phyloP scores from a whole-genome alignment of 2,113 vertebrate genomes.

The Triplophysa siluroides region DNA sequence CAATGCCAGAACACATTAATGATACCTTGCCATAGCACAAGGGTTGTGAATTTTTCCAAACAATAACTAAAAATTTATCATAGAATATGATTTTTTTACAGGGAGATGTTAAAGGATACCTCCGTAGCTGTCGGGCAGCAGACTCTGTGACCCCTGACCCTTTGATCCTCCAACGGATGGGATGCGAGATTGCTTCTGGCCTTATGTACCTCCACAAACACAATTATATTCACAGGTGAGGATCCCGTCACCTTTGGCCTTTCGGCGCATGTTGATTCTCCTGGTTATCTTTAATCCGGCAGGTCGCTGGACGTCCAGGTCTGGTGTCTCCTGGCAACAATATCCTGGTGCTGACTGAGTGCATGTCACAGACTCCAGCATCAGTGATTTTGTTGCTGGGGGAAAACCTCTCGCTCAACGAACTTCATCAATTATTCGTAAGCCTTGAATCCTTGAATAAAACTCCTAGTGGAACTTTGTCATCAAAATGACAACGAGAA shows the following conservation, averaged over 20 bases:
- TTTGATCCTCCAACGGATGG: conserved; percentile 92
- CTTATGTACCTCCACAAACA: conserved; percentile 91
- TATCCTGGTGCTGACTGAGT: conserved; percentile 99
- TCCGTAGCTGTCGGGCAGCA: conserved; percentile 82
- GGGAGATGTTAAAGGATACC: conserved; percentile 96
- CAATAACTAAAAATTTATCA: no score
- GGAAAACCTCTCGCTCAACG: conserved; percentile 67
- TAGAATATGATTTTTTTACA: conserved; percentile 55
- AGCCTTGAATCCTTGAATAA: not conserved
- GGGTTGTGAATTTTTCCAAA: no score
- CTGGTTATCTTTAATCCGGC: not conserved
- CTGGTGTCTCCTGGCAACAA: conserved; percentile 84
- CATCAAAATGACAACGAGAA: not conserved
- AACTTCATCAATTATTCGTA: conserved; percentile 6
- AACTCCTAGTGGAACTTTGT: not conserved
- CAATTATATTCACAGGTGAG: conserved; percentile 93
- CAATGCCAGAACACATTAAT: not conserved
- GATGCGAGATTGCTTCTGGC: conserved; percentile 90
- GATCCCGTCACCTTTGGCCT: conserved; percentile 18
- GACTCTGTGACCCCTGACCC: conserved; percentile 86
- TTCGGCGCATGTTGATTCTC: not conserved
- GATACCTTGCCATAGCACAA: not conserved
- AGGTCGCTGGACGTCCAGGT: conserved; percentile 1
- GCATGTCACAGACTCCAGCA: conserved; percentile 91
- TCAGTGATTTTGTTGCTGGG: conserved; percentile 99